phyloP scores from a whole-genome alignment of 2,888 invertebrate genomes.

The Lithophane socia region DNA sequence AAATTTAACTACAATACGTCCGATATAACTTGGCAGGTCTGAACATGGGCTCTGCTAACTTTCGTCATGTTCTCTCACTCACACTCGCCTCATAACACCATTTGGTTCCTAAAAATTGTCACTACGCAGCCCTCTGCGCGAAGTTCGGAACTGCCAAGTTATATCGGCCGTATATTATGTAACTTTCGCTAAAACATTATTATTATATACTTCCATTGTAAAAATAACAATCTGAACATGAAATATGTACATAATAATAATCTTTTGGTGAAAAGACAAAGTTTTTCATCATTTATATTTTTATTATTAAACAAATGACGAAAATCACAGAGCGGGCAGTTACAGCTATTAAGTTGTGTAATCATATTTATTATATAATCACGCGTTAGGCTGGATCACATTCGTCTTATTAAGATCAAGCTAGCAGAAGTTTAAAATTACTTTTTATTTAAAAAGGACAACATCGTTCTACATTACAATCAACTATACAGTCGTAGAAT shows the following conservation, averaged over 20 bases:
- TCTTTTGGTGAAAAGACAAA: conserved; percentile 12
- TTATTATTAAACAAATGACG: conserved; percentile 17
- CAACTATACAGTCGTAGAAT: not conserved
- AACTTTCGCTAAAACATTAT: conserved; percentile 44
- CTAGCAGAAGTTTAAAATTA: conserved; percentile 14
- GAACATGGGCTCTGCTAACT: too few relatives aligned
- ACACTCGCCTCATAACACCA: too few relatives aligned
- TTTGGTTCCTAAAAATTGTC: too few relatives aligned
- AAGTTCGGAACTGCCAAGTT: too few relatives aligned
- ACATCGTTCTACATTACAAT: not conserved
- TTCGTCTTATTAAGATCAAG: conserved; percentile 16
- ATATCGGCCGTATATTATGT: too few relatives aligned
- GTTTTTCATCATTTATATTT: conserved; percentile 19
- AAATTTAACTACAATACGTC: not conserved
- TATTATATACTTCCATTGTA: conserved; percentile 30
- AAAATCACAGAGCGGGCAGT: conserved; percentile 39
- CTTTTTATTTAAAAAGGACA: not conserved
- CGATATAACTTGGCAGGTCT: too few relatives aligned
- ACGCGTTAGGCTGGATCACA: conserved; percentile 12
- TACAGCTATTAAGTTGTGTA: not conserved
- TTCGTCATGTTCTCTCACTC: too few relatives aligned
- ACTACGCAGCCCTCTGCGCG: too few relatives aligned
- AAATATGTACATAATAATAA: conserved; percentile 41
- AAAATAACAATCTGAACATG: conserved; percentile 32
- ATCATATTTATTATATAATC: conserved; percentile 14